phyloP scores from a whole-genome alignment of 1,140 invertebrate species.

The Megalopta genalis region DNA sequence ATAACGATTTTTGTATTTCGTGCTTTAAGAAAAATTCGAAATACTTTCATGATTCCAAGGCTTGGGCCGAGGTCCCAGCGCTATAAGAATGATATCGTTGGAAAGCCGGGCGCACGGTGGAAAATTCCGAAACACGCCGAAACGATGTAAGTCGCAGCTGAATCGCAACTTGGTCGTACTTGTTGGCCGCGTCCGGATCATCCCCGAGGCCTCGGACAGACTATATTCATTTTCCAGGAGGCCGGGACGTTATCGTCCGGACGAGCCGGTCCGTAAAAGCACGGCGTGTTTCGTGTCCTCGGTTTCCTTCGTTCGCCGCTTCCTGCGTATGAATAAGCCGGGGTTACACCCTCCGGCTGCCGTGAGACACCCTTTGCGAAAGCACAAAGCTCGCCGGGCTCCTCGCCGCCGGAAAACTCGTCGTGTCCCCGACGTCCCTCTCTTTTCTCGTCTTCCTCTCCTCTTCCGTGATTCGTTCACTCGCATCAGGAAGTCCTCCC shows the following conservation, averaged over 20 bases:
- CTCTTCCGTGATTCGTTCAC: conserved; percentile 39
- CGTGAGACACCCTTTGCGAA: conserved; percentile 71
- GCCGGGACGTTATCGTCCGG: conserved; percentile 62
- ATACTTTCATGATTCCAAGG: too few species aligned
- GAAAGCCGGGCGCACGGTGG: not conserved
- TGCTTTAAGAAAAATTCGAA: too few species aligned
- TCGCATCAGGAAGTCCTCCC: conserved; percentile 44
- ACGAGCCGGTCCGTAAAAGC: conserved; percentile 52
- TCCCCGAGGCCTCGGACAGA: not conserved
- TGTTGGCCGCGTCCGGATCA: conserved; percentile 3
- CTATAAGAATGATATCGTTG: not conserved
- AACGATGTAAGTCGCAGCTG: not conserved
- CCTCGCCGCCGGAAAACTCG: conserved; percentile 72
- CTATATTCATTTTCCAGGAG: conserved; percentile 47
- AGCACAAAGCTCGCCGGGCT: conserved; percentile 65
- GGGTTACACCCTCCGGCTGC: conserved; percentile 73
- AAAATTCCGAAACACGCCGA: not conserved
- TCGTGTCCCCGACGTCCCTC: conserved; percentile 58
- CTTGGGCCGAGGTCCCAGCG: too few species aligned
- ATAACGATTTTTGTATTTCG: too few species aligned
- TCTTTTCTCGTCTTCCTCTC: conserved; percentile 32
- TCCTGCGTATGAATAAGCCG: conserved; percentile 77
- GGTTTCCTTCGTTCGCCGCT: conserved; percentile 74
- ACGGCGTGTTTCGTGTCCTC: conserved; percentile 74
- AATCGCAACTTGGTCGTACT: conserved; percentile 1